Base-by-base conservation (phyloP, 2,113 vertebrate genomes). In the Lepidothrix coronata region DNA sequence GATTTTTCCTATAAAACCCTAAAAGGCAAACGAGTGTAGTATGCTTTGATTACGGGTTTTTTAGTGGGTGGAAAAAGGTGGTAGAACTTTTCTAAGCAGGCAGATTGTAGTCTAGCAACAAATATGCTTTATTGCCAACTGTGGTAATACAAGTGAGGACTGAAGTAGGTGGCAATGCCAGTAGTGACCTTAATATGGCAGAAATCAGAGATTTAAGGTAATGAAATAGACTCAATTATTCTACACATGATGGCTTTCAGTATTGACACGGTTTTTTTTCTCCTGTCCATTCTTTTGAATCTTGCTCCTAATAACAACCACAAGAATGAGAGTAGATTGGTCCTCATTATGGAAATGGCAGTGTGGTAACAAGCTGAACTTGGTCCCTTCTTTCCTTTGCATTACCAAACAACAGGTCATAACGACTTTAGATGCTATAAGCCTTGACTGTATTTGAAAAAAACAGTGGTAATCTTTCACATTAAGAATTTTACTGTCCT, bases 371-470 rank as follows among this genome's bases (percentile, higher is more conserved):
- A 83, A 88, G 61, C 30, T 87, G 49, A 87, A 67, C 25, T 21
- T 23, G 59, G 75, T 48, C 68, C 41, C 39, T 85, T 88, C 87
- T 96, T 94, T 93, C 79, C 73, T 71, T 48, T n/a, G 91, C 91
- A 92, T 95, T 79, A 96, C n/a, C 57, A 82, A 91, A 89, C 20
- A 92, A 88, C 33, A 62, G 57, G 39, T 85, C 70, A 91, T 65
- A 91, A 96, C 82, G 92, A 30, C 68, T 97, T 91, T 31, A 91
- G 80, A 43, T 72, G 44, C 14, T 23, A 8, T 70, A 75, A 81
- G 30, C 70, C 66, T 91, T 68, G 72, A 55, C 39, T 93, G 17
- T 71, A 68, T 68, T 58, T 58, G 54, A 72, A 93, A 95, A 70
- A 76, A 39, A 44, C 8, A 76, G 33, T 4, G 12, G 12, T 31